These are phyloP conservation scores for Barbus barbus DNA, from an alignment of 2,113 vertebrate species.

Conservation along the genomic window DNA sequence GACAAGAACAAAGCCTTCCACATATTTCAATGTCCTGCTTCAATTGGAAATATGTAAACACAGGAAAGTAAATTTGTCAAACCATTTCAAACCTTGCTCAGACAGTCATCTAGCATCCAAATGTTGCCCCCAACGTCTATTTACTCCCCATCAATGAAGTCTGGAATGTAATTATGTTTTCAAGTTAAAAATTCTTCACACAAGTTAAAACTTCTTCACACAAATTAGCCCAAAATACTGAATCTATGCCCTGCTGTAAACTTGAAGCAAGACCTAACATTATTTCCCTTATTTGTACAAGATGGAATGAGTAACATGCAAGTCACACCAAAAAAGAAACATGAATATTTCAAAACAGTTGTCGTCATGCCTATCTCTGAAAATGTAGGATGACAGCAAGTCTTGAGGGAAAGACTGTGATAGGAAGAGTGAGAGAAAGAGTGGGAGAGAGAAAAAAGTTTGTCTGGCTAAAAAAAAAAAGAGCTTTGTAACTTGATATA, in stretches of 20 bases:
- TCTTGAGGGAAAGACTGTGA: slow-evolving; percentile 36
- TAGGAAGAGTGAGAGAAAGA: slow-evolving; percentile 6
- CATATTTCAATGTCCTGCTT: not conserved
- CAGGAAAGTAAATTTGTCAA: not conserved
- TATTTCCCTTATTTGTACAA: slow-evolving; percentile 17
- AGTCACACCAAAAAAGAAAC: slow-evolving; percentile 42
- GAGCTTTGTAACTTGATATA: slow-evolving; percentile 23
- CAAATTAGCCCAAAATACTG: not conserved
- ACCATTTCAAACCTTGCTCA: not conserved
- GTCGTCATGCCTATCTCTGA: slow-evolving; percentile 33
- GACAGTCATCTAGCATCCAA: not conserved
- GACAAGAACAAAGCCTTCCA: not conserved
- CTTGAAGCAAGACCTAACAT: slow-evolving; percentile 10
- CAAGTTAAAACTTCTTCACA: not conserved
- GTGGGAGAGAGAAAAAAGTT: slow-evolving; percentile 17
- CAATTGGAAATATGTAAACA: not conserved
- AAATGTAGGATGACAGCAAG: slow-evolving; percentile 50
- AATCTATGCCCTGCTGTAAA: slow-evolving; percentile 1
- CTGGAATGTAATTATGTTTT: not conserved
- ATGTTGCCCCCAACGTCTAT: not conserved
- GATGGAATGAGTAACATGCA: slow-evolving; percentile 23
- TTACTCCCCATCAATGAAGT: not conserved
- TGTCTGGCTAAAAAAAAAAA: slow-evolving; percentile 25
- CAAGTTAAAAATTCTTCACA: too few species aligned
- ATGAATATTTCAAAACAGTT: slow-evolving; percentile 44